These are phyloP conservation scores for Patella depressa DNA, from an alignment of 2,888 invertebrate species.

Conservation along the genomic window DNA sequence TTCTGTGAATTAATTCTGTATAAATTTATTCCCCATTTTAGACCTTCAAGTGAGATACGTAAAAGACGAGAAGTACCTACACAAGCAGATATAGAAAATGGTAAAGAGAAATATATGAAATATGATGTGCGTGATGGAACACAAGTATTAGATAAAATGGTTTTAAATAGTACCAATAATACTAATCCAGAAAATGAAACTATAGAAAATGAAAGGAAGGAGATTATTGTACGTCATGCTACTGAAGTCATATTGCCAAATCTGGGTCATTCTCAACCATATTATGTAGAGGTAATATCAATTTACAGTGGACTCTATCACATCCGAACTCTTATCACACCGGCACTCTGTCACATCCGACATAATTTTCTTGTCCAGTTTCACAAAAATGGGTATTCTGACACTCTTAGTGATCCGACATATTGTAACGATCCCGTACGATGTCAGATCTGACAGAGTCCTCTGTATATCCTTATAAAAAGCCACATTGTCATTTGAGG, in stretches of 20 bases:
- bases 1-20: too few relatives aligned
- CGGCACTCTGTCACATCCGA: too few relatives aligned
- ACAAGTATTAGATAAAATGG: not conserved
- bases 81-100: not conserved
- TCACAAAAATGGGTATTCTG: too few relatives aligned
- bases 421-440: too few relatives aligned
- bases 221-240: conserved; percentile 49
- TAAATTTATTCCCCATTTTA: not conserved
- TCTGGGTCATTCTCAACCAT: conserved; percentile 66
- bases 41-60: not conserved
- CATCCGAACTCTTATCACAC: too few relatives aligned
- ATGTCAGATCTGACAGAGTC: too few relatives aligned
- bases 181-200: conserved; percentile 20
- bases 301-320: too few relatives aligned
- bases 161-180: conserved; percentile 20
- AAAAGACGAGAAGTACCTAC: conserved; percentile 11
- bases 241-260: conserved; percentile 57
- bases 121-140: not conserved
- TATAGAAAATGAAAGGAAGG: conserved; percentile 29
- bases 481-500: not conserved
- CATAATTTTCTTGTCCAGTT: too few relatives aligned
- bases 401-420: too few relatives aligned
- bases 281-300: conserved; percentile 64
- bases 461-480: not conserved
- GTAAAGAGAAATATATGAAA: conserved; percentile 1